Percentiles rank a stretch among this genome's conserved stretches.
These are phyloP conservation scores for Fukomys damarensis DNA, from an alignment of 2,113 vertebrate species.

Conservation along the genomic window DNA sequence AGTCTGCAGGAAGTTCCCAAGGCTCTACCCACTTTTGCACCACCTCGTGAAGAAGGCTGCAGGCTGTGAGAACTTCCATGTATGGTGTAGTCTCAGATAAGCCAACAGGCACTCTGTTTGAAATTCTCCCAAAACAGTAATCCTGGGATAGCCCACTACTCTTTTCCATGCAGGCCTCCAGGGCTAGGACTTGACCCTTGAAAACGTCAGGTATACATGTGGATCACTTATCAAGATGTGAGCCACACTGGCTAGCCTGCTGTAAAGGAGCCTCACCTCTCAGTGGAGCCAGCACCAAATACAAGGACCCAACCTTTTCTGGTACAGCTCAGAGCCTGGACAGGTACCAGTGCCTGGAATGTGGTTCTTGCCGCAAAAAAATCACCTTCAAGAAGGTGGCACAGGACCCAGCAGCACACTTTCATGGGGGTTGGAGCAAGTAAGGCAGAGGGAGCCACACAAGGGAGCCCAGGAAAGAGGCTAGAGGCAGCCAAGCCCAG, in stretches of 20 bases:
- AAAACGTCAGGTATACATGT: neutral
- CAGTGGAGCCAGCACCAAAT: neutral
- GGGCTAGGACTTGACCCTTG: neutral
- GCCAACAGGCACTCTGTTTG: neutral
- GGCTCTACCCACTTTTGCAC: too few relatives aligned
- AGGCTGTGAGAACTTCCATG: too few relatives aligned
- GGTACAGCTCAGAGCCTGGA: neutral
- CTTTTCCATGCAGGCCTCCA: neutral
- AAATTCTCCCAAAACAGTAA: neutral
- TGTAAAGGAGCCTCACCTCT: neutral
- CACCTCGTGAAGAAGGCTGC: accelerated
- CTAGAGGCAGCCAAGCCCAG: too few relatives aligned
- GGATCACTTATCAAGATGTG: neutral
- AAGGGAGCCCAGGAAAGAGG: neutral
- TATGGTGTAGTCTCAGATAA: accelerated
- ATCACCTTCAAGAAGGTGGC: neutral
- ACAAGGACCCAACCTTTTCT: neutral
- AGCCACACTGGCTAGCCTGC: neutral
- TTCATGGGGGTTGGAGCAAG: too few relatives aligned
- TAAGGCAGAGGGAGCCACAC: neutral
- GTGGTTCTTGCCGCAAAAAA: neutral
- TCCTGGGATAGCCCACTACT: neutral
- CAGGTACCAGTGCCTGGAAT: neutral
- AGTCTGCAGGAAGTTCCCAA: neutral
- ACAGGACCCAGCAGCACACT: neutral